A percentile compares a stretch with the other conserved stretches of the same genome.
Evolutionary conservation across 2,888 invertebrate species (phyloP).

Genomic region (Ectropis crepuscularia): DNA sequence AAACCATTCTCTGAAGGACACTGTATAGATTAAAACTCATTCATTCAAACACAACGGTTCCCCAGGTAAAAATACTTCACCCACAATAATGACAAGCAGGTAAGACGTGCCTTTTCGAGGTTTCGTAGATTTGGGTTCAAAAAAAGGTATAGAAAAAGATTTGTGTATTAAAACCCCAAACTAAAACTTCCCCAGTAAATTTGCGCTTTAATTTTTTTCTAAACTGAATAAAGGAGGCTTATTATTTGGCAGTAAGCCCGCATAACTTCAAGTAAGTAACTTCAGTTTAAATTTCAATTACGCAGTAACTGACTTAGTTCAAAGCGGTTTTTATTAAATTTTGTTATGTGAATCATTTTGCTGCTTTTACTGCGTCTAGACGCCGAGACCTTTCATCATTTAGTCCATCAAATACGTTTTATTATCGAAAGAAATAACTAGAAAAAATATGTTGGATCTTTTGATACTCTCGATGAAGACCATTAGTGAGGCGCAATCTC

Average conservation of each 20-base stretch:
- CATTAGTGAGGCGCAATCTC: slow-evolving; percentile 7
- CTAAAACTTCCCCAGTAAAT: slow-evolving; percentile 1
- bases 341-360: background rate
- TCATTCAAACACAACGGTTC: slow-evolving; percentile 31
- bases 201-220: no score
- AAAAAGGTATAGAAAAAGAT: slow-evolving; percentile 19
- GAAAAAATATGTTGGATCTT: slow-evolving; percentile 2
- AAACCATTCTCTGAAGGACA: background rate
- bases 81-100: slow-evolving; percentile 37
- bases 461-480: slow-evolving; percentile 3
- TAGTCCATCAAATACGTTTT: slow-evolving; percentile 2
- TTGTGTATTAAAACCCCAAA: slow-evolving; percentile 7
- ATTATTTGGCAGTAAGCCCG: no score
- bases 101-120: slow-evolving; percentile 38
- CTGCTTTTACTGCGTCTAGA: slow-evolving; percentile 10
- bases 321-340: background rate
- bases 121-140: slow-evolving; percentile 32
- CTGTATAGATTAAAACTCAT: slow-evolving; percentile 9
- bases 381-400: slow-evolving; percentile 2
- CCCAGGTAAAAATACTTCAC: slow-evolving; percentile 34
- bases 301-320: background rate
- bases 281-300: no score
- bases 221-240: background rate
- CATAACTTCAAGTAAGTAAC: no score
- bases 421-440: background rate